Percentiles rank a stretch among this genome's conserved stretches.
Evolutionary conservation across 2,888 invertebrate species (phyloP).

Genomic region (Patella ulyssiponensis): DNA sequence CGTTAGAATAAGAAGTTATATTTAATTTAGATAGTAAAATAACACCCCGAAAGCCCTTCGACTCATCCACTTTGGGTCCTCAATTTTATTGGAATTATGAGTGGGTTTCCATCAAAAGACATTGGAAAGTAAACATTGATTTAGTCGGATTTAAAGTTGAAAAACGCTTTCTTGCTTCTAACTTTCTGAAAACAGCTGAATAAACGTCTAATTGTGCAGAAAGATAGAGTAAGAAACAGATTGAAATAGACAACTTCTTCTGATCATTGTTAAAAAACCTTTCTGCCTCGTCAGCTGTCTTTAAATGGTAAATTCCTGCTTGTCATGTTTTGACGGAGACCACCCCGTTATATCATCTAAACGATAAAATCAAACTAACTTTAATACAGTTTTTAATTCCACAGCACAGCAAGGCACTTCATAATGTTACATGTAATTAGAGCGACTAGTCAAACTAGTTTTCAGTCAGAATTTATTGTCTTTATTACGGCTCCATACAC

Average conservation of each 20-base stretch:
- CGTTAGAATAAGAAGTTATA: too few species aligned
- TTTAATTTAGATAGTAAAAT: too few species aligned
- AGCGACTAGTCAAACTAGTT: background rate
- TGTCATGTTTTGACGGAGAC: background rate
- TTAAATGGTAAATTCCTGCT: constrained; percentile 3
- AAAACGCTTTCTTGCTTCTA: background rate
- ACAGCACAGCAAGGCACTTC: background rate
- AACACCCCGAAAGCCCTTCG: too few species aligned
- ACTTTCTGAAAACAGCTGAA: background rate
- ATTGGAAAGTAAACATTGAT: too few species aligned
- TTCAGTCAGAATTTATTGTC: background rate
- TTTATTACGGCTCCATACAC: too few species aligned
- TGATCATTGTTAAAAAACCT: background rate
- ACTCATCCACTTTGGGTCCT: too few species aligned
- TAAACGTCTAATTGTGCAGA: constrained; percentile 9
- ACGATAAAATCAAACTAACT: constrained; percentile 11
- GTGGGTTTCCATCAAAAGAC: too few species aligned
- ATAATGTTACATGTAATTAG: constrained; percentile 9
- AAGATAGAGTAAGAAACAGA: background rate
- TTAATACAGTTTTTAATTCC: background rate
- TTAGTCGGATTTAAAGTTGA: too few species aligned
- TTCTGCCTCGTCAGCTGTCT: background rate
- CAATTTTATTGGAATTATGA: too few species aligned
- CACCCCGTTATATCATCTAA: background rate
- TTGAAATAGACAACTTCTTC: background rate